These are phyloP conservation scores for Bergia sp. DNA, from an alignment of 92 coral and sea anemone genomes.

Conservation along the genomic window DNA sequence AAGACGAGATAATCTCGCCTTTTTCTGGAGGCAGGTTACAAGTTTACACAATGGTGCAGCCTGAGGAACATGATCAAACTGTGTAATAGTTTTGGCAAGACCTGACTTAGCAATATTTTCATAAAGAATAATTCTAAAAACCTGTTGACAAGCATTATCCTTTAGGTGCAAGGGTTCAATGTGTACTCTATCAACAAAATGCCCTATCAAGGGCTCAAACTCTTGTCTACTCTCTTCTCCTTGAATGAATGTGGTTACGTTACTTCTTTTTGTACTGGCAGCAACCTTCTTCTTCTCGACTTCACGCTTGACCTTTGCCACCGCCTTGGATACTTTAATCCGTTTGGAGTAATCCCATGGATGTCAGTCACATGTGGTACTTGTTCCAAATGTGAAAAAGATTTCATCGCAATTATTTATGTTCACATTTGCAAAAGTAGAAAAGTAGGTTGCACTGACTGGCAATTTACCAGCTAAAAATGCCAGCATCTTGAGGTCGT, in stretches of 20 bases:
- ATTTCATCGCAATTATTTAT: constrained; percentile 1
- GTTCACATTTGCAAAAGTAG: constrained; percentile 49
- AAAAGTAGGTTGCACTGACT: constrained; percentile 43
- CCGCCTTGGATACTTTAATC: constrained; percentile 26
- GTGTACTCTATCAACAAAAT: constrained; percentile 1
- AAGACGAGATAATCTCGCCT: constrained; percentile 31
- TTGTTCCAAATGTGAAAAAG: constrained; percentile 36
- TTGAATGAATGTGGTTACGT: constrained; percentile 32
- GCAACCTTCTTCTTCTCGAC: background rate
- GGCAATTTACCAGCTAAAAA: constrained; percentile 44
- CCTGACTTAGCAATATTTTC: constrained; percentile 32
- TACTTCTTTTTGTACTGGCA: constrained; percentile 20
- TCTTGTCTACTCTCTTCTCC: background rate
- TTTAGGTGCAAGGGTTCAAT: constrained; percentile 24
- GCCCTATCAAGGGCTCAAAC: constrained; percentile 12
- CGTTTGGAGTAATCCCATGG: constrained; percentile 50
- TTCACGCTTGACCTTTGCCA: constrained; percentile 35
- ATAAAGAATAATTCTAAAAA: constrained; percentile 34
- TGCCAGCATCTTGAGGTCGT: constrained; percentile 64
- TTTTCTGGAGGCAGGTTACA: background rate
- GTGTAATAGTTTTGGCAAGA: background rate
- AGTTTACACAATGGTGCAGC: constrained; percentile 26
- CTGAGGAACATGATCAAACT: constrained; percentile 9
- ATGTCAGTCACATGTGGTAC: constrained; percentile 19
- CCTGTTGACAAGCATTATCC: constrained; percentile 41